These are phyloP conservation scores for Megatriorchis doriae DNA, from an alignment of 2,113 vertebrate genomes.

Conservation along the genomic window DNA sequence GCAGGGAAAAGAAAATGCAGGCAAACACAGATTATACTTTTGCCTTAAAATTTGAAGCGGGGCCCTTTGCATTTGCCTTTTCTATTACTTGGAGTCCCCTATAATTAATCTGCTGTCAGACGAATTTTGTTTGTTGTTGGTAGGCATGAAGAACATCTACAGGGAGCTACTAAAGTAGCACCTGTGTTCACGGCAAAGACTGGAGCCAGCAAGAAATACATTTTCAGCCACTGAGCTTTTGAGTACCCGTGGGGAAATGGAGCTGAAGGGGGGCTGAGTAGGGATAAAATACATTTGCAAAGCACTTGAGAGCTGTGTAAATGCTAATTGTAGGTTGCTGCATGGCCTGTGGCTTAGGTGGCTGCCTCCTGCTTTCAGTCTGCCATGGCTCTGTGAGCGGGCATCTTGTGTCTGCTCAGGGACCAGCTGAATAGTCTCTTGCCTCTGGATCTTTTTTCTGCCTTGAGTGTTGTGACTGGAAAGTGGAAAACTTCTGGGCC, in stretches of 20 bases:
- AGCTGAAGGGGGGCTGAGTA: not conserved
- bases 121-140: not conserved
- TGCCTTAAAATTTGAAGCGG: not conserved
- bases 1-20: not conserved
- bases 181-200: not conserved
- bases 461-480: not conserved
- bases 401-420: not conserved
- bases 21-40: not conserved
- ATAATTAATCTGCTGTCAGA: not conserved
- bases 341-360: not conserved
- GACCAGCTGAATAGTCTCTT: not conserved
- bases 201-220: not conserved
- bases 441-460: not conserved
- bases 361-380: not conserved
- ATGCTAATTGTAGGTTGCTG: not conserved
- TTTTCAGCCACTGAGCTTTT: not conserved
- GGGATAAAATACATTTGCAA: not conserved
- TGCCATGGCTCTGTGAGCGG: not conserved
- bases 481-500: not conserved
- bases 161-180: not conserved
- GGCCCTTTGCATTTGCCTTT: not conserved
- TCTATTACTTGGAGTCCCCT: not conserved
- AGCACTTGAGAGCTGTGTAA: not conserved
- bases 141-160: not conserved
- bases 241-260: not conserved